Base-by-base conservation (phyloP, 2,888 invertebrate genomes). In the Julus scandinavius region DNA sequence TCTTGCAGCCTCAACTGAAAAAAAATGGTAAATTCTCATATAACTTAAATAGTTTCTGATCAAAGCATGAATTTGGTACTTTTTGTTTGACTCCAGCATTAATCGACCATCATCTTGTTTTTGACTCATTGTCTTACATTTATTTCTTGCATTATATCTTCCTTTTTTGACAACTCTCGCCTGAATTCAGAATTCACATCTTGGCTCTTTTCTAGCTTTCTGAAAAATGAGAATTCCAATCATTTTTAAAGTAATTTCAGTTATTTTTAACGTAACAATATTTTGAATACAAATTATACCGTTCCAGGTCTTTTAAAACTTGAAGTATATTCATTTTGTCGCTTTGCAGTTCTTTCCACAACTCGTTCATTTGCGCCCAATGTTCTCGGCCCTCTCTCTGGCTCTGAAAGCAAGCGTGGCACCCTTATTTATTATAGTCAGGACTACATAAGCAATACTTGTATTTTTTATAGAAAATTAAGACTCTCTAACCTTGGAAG, bases 171-270 rank as follows among this genome's bases (percentile, higher is more conserved):
- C 20, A 88, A n/a, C 72, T 88, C 88, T 20, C 58, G 54, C 15
- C 86, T 85, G 49, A 88, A 88, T 38, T 85, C 88, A 11, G 58
- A 41, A 63, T 88, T 88, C 7, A 86, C 85, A 20, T 86, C 41
- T n/a, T 88, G 86, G 49, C 86, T 88, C 63, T n/a, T 86, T 72
- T 88, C 86, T n/a, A 88, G 85, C n/a, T 88, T 86, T 20, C 88
- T 88, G 40, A 49, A 49, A 15, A 50, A 50, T 0, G 54, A 83
- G 83, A n/a, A 0, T 29, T 29, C 29, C 29, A 29, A 29, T 29
- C 29, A 29, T 29, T 29, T 29, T 29, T 1, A 29, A 45, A 45
- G 45, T 45, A 7, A 7, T 7, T 7, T 45, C 45, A 45, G 45
- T 45, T 45, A 5, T 45, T 45, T 7, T 45, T 45, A 45, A 83